These are phyloP conservation scores for Drosophila sulfurigaster DNA, from an alignment of 1,140 invertebrate genomes.

Conservation along the genomic window DNA sequence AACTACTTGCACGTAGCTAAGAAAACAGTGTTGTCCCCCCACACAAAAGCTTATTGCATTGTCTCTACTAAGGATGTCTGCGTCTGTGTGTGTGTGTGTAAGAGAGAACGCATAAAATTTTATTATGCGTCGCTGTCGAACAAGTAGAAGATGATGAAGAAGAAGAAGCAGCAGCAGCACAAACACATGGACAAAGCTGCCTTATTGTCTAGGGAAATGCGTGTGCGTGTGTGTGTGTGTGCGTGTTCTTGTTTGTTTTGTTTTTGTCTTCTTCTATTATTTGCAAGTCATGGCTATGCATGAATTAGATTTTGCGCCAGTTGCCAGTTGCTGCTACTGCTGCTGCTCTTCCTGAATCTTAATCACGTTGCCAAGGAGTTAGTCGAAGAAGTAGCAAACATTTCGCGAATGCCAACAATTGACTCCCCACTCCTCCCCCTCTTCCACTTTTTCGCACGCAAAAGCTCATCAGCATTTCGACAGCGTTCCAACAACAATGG, in stretches of 20 bases:
- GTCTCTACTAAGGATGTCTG: background rate
- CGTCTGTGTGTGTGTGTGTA: background rate
- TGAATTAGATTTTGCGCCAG: constrained; percentile 60
- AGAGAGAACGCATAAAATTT: constrained; percentile 50
- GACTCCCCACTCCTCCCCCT: background rate
- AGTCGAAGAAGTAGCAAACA: constrained; percentile 37
- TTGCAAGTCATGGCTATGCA: constrained; percentile 58
- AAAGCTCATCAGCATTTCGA: constrained; percentile 39
- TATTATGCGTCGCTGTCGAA: constrained; percentile 42
- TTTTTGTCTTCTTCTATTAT: constrained; percentile 41
- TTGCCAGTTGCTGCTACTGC: constrained; percentile 6
- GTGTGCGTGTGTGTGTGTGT: constrained; percentile 31
- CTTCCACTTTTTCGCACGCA: constrained; percentile 9
- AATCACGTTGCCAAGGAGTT: constrained; percentile 63
- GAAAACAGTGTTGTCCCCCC: background rate
- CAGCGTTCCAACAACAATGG: constrained; percentile 4
- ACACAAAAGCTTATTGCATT: constrained; percentile 26
- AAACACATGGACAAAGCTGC: constrained; percentile 22
- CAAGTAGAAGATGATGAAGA: constrained; percentile 27
- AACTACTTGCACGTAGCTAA: constrained; percentile 22
- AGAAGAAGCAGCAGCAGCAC: constrained; percentile 14
- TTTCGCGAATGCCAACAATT: constrained; percentile 49
- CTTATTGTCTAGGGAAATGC: constrained; percentile 62
- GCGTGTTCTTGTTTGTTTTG: constrained; percentile 18
- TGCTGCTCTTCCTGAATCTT: constrained; percentile 47